A percentile compares a stretch with the other conserved stretches of the same genome.
These are phyloP conservation scores for Betta splendens DNA, from an alignment of 2,797 vertebrate genomes.

Conservation along the genomic window DNA sequence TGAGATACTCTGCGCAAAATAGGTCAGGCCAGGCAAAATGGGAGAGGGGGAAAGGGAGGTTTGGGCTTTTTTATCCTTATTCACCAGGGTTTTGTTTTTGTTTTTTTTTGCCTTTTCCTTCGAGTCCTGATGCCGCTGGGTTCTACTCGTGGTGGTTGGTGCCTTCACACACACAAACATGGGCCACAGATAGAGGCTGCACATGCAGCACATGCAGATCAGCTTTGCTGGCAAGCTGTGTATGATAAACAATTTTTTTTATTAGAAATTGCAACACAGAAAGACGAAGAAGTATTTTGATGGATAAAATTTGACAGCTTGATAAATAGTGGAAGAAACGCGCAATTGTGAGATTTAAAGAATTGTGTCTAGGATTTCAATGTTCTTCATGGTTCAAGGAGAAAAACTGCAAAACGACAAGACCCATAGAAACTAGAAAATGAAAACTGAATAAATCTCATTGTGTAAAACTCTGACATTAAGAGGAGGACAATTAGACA, in stretches of 20 bases:
- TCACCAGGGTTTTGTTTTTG: too few relatives aligned
- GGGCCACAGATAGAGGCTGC: not conserved
- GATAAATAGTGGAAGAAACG: too few relatives aligned
- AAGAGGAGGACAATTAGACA: too few relatives aligned
- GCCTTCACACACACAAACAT: conserved; percentile 9
- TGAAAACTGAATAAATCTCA: too few relatives aligned
- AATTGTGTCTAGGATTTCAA: not conserved
- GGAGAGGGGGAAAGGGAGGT: conserved; percentile 26
- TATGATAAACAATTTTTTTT: not conserved
- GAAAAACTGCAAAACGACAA: too few relatives aligned
- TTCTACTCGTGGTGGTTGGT: conserved; percentile 15
- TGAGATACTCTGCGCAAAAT: conserved; percentile 87
- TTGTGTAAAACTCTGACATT: too few relatives aligned
- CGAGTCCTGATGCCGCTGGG: conserved; percentile 21
- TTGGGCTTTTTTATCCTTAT: conserved; percentile 24
- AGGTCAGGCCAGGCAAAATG: conserved; percentile 78
- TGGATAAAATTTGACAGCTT: not conserved
- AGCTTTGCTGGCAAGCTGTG: not conserved
- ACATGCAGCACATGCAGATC: not conserved
- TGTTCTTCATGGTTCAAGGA: too few relatives aligned
- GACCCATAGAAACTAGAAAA: too few relatives aligned
- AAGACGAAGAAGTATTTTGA: not conserved
- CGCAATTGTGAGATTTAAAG: too few relatives aligned
- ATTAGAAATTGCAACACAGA: not conserved
- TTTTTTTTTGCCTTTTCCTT: not conserved